phyloP scores from a whole-genome alignment of 1,140 invertebrate species.

The Drosophila pruinosa region DNA sequence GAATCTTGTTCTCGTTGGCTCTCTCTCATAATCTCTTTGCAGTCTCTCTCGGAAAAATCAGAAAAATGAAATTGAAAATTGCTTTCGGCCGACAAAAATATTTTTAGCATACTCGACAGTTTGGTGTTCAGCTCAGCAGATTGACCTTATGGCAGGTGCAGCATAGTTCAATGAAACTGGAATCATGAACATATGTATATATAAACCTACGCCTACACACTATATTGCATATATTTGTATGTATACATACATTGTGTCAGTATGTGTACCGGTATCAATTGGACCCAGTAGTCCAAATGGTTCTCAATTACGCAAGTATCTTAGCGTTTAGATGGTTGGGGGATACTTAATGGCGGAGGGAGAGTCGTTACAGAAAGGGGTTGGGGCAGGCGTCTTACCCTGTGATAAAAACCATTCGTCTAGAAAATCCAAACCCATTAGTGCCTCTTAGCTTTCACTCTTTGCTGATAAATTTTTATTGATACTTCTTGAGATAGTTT shows the following conservation, averaged over 20 bases:
- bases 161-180: constrained; percentile 67
- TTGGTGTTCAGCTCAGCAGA: constrained; percentile 25
- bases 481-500: constrained; percentile 35
- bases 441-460: constrained; percentile 25
- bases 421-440: constrained; percentile 81
- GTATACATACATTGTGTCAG: background rate
- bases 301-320: constrained; percentile 71
- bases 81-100: constrained; percentile 42
- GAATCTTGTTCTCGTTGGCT: constrained; percentile 15
- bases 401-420: constrained; percentile 82
- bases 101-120: constrained; percentile 42
- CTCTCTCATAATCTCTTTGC: background rate
- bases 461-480: constrained; percentile 31
- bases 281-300: constrained; percentile 28
- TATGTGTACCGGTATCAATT: constrained; percentile 27
- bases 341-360: background rate
- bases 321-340: constrained; percentile 5
- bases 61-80: constrained; percentile 48
- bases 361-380: background rate
- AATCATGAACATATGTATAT: constrained; percentile 59
- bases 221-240: constrained; percentile 12
- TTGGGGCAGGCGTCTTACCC: constrained; percentile 62
- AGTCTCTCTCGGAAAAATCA: constrained; percentile 20
- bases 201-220: constrained; percentile 16
- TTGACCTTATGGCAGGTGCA: constrained; percentile 75